Evolutionary conservation across 2,113 vertebrate genomes (phyloP), one percentile per base, ranked within the genome.

Genomic region (Tachuris rubrigastra): DNA sequence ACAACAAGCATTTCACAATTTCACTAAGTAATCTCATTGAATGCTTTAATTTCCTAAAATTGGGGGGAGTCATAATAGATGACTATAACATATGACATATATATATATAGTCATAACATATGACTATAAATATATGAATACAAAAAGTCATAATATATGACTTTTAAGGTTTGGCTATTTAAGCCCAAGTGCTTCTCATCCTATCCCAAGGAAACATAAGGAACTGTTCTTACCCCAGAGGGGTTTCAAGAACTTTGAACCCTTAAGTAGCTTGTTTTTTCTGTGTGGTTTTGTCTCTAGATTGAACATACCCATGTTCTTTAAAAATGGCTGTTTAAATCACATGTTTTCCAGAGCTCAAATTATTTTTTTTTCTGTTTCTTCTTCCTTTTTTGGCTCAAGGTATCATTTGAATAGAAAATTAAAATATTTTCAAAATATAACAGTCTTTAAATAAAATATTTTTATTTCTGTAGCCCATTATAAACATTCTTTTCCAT

Each of bases 371-470:
- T 74, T 68, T 63, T 71, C 20, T 66, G 22, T 27, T 19, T 41
- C 6, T 58, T 87, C 18, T 87, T 81, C 30, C 23, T 78, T 74
- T 74, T 85, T 71, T 19, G 1, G 14, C 3, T 69, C 15, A 92
- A 89, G 13, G 24, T 78, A 71, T 52, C 21, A 69, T 74, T 66
- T 85, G 41, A 60, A 71, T 31, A 28, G 7, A 89, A 77, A 85
- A 60, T 66, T 28, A 78, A 85, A 87, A 90, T 78, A 62, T 71
- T 90, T 87, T 92, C 50, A 85, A 90, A 90, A 85, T 52, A 24
- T 12, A 60, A 41, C 6, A 35, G 8, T 52, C 27, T 66, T 69
- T 74, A 85, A 78, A 74, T 52, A 56, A 91, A 84, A 68, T 85
- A 74, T 42, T 87, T 13, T 83, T 78, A 53, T 63, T 72, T 79